Base-by-base conservation (phyloP, 2,888 invertebrate genomes). In the Brachynemurus nebulosus region DNA sequence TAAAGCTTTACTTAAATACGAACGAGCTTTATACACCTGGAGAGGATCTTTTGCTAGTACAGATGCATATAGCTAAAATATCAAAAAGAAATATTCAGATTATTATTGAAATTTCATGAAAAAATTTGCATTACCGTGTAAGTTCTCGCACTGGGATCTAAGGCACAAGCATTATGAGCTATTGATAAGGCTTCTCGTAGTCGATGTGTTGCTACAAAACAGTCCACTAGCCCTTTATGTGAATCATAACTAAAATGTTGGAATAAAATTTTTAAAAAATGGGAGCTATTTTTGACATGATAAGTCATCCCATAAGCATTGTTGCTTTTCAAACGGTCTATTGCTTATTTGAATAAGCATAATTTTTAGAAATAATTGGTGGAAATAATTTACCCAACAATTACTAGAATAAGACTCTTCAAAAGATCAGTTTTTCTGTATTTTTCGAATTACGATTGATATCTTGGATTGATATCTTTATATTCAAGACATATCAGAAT, bases 211-310 rank as follows among this genome's bases (percentile, higher is more conserved):
- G 76, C 75, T 33, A 82, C 63, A 55, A 84, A 84, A 58, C 80
- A 78, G 51, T 82, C 80, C 2, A 84, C 78, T 20, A 86, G 60
- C n/a, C 84, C 84, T 62, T 81, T 78, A 58, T 86, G 80, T 1
- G 80, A 73, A 58, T 88, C 88, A 59, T 74, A 80, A 48, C 80
- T 70, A 54, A 70, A 69, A 25, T n/a, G n/a, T n/a, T n/a, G n/a
- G n/a, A n/a, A n/a, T n/a, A n/a, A n/a, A n/a, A n/a, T n/a, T n/a
- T n/a, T n/a, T n/a, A n/a, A n/a, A n/a, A n/a, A n/a, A n/a, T n/a
- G n/a, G n/a, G n/a, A n/a, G n/a, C n/a, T n/a, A n/a, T n/a, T n/a
- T n/a, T n/a, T n/a, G n/a, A n/a, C n/a, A n/a, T n/a, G n/a, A n/a
- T n/a, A n/a, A n/a, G n/a, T n/a, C n/a, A n/a, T n/a, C n/a, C n/a